These are phyloP conservation scores for Hirtodrosophila confusa DNA, from an alignment of 2,888 invertebrate genomes.

Conservation along the genomic window DNA sequence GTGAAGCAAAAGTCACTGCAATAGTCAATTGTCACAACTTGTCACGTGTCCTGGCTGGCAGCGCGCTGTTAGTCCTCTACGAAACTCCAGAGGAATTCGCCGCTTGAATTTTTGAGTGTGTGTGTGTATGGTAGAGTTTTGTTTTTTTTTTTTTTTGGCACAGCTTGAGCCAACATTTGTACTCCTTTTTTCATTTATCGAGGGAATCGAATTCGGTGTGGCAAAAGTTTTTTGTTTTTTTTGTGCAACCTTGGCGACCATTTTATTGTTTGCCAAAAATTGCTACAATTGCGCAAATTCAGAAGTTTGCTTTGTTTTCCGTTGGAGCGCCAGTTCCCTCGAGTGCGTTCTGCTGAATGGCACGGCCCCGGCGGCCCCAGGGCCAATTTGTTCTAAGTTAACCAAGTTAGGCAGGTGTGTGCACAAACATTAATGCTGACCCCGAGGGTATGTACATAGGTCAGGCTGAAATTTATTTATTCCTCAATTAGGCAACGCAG, in stretches of 20 bases:
- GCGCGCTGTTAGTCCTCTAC: constrained; percentile 30
- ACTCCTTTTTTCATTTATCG: constrained; percentile 46
- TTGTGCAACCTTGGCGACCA: constrained; percentile 57
- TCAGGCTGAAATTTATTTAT: constrained; percentile 77
- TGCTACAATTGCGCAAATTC: constrained; percentile 71
- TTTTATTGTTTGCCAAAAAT: constrained; percentile 67
- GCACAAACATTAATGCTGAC: constrained; percentile 51
- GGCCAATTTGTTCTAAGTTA: constrained; percentile 62
- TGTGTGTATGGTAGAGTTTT: constrained; percentile 2
- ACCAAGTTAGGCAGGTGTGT: constrained; percentile 67
- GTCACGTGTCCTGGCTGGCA: constrained; percentile 25
- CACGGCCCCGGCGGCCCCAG: constrained; percentile 35
- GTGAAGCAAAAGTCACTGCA: neutral
- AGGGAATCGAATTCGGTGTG: constrained; percentile 72
- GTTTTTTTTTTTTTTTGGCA: constrained; percentile 34
- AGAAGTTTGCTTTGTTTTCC: constrained; percentile 67
- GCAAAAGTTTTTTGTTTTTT: constrained; percentile 49
- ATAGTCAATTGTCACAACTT: constrained; percentile 22
- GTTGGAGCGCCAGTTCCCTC: constrained; percentile 54
- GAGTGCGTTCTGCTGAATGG: constrained; percentile 74
- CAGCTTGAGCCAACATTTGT: constrained; percentile 14
- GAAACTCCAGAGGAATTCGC: constrained; percentile 16
- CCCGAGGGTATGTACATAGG: constrained; percentile 35
- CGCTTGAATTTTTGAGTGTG: constrained; percentile 32
- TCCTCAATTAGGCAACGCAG: constrained; percentile 61